phyloP scores from a whole-genome alignment of 1,140 invertebrate species.

The Gryllus bimaculatus region DNA sequence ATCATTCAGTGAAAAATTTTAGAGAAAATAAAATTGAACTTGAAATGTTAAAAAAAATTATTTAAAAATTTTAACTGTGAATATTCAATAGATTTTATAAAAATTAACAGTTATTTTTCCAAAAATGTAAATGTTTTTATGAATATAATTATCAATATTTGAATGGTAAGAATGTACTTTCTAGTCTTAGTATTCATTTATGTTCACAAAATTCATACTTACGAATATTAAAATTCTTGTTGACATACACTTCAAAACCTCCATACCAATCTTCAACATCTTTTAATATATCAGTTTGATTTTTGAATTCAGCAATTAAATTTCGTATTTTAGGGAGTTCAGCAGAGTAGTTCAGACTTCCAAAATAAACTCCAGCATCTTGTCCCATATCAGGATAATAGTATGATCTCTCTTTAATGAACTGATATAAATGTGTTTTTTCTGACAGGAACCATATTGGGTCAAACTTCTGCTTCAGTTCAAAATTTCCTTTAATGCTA shows the following conservation, averaged over 20 bases:
- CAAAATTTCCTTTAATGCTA: constrained; percentile 47
- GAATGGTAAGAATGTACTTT: too few relatives aligned
- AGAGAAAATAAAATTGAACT: too few relatives aligned
- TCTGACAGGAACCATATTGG: constrained; percentile 66
- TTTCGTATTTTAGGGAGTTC: constrained; percentile 51
- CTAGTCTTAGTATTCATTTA: too few relatives aligned
- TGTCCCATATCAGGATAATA: constrained; percentile 56
- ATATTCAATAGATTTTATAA: too few relatives aligned
- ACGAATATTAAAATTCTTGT: constrained; percentile 38
- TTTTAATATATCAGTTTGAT: constrained; percentile 42
- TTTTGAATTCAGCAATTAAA: constrained; percentile 42
- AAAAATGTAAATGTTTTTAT: too few relatives aligned
- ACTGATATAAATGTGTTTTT: constrained; percentile 56
- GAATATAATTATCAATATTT: too few relatives aligned
- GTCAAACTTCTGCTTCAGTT: constrained; percentile 66
- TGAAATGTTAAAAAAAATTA: too few relatives aligned
- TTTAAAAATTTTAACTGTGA: too few relatives aligned
- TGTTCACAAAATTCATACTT: constrained; percentile 10
- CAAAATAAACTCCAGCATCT: constrained; percentile 54
- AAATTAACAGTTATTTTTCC: too few relatives aligned
- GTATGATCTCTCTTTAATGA: constrained; percentile 39
- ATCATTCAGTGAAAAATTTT: too few relatives aligned
- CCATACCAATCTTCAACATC: constrained; percentile 48
- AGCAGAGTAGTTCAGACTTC: constrained; percentile 51
- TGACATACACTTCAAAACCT: constrained; percentile 50